Percentiles rank a stretch among this genome's conserved stretches.
These are phyloP conservation scores for Nasua narica DNA, from an alignment of 2,797 vertebrate genomes.

Conservation along the genomic window DNA sequence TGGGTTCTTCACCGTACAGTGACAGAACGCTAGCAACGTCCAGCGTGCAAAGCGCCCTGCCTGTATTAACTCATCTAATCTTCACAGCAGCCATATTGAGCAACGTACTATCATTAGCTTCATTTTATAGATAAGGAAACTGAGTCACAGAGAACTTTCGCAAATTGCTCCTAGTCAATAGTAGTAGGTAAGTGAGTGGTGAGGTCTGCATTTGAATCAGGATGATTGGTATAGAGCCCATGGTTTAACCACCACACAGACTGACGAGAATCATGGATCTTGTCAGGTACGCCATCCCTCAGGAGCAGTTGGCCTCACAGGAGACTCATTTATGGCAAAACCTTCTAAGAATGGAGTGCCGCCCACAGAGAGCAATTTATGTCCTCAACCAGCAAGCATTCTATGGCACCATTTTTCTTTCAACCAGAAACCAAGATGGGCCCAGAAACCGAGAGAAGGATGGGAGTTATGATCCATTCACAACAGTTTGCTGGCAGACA, in stretches of 20 bases:
- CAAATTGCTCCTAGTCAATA: background rate
- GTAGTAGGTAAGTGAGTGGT: background rate
- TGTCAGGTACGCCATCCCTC: rapidly evolving
- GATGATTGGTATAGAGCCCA: background rate
- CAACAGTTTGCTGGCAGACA: background rate
- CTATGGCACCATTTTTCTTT: background rate
- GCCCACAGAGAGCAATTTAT: background rate
- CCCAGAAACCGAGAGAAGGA: background rate
- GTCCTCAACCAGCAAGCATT: background rate
- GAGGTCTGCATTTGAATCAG: background rate
- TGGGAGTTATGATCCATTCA: background rate
- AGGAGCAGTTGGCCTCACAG: background rate
- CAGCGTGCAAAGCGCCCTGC: background rate
- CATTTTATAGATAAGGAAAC: background rate
- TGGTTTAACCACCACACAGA: background rate
- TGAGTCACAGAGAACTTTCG: background rate
- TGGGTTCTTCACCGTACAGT: background rate
- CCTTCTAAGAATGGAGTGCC: background rate
- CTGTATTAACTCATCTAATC: background rate
- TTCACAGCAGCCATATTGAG: background rate
- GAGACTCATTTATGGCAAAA: background rate
- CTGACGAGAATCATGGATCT: background rate
- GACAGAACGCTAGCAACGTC: background rate
- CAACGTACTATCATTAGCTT: background rate
- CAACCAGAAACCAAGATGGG: background rate